Base-by-base conservation (phyloP, 2,797 vertebrate species). In the Philypnodon macrostomus region DNA sequence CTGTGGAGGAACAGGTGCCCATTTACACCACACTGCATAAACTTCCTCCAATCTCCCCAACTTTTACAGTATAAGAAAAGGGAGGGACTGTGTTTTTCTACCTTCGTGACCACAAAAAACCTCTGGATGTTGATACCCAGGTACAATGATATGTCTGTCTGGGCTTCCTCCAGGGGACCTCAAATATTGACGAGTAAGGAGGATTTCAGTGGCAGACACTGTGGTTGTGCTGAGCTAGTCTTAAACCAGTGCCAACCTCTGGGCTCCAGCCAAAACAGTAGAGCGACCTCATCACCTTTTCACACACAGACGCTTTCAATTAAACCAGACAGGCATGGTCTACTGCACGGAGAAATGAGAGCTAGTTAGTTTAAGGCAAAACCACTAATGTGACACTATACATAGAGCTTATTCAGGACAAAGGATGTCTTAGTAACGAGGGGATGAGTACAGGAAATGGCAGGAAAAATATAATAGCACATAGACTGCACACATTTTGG, bases 1-100 rank as follows among this genome's bases (percentile, higher is more conserved):
- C 68, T 63, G 74, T 69, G 77, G 68, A 53, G 47, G 70, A 83
- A 87, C 83, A 87, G 85, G 85, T 88, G 86, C 60, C 53, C n/a
- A 48, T 13, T 19, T 16, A 56, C 58, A 66, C 58, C 42, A 14
- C 36, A 14, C 44, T 19, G 16, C 13, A 6, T 16, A 15, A 11
- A 56, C 70, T 80, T 84, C 75, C 61, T 69, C 53, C 48, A 40
- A 48, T 51, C 49, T 33, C 59, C 36, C 18, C 35, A 44, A n/a
- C 53, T 53, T 77, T 70, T 77, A 77, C 52, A 74, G 54, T 29
- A 53, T 74, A 70, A 15, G n/a, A 24, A 81, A 75, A 76, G 77
- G 79, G 78, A 63, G 73, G 73, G 82, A 81, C 63, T 51, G 59
- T 49, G 75, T 80, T 70, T 64, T 58, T 71, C 12, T n/a, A 27